Base-by-base conservation (phyloP, 53 echinoderm and acorn worm species). In the Glandiceps talaboti region DNA sequence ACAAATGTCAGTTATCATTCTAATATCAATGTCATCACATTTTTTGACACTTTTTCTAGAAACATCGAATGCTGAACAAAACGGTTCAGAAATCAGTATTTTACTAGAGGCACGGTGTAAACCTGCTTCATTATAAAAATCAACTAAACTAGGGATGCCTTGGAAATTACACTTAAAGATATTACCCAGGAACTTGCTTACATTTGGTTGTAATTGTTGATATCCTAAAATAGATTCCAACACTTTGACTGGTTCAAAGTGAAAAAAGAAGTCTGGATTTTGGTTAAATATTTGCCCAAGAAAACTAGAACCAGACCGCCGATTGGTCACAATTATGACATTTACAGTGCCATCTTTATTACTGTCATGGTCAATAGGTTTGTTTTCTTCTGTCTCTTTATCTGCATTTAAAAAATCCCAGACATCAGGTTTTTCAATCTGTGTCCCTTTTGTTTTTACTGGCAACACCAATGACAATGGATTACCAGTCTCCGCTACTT, bases 171-270 rank as follows among this genome's bases (percentile, higher is more conserved):
- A 99, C 33, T 85, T 88, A 1, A 91, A 77, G 29, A 99, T 78
- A 82, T 86, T 85, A 27, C 73, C 76, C 10, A 99, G 82, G 33
- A 89, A 86, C 30, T 79, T 82, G 26, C 87, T 81, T 31, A 82
- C 75, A 80, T 87, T 86, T 31, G 27, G 31, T 0, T 85, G 83
- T 31, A 91, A 91, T 0, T 89, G 27, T 26, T 84, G 80, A 64
- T 87, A 88, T 28, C 27, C 27, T 26, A 78, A 6, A 78, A 87
- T 94, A 78, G 84, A 82, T 79, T 99, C 99, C 26, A 89, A 80
- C 30, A 91, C 74, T 88, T 99, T 99, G 72, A 99, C 75, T 14
- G 99, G 99, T 74, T 99, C 99, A 88, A 99, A 99, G 82, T 99
- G 89, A 85, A 93, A 99, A 80, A 94, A 99, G 0, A 94, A 33